Evolutionary conservation across 1,140 invertebrate species (phyloP).

Genomic region (Oedothorax gibbosus): DNA sequence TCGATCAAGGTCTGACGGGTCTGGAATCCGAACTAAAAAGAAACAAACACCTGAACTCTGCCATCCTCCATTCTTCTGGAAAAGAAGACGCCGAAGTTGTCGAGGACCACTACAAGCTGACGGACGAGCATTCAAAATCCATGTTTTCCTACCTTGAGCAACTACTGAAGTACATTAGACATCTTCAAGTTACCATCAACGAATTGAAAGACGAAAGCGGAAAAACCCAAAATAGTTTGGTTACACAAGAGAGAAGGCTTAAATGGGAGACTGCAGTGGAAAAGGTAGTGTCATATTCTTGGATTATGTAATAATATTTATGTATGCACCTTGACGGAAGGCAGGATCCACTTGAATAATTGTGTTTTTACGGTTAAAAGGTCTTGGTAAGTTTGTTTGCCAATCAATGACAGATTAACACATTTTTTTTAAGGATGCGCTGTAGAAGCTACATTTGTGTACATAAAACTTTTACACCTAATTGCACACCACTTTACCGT

Average conservation of each 20-base stretch:
- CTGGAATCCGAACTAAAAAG: slow-evolving; percentile 5
- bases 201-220: slow-evolving; percentile 15
- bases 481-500: no score
- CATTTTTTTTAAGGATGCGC: no score
- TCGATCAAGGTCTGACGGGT: slow-evolving; percentile 32
- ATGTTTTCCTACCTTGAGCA: slow-evolving; percentile 32
- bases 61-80: neutral
- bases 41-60: neutral
- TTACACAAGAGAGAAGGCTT: slow-evolving; percentile 1
- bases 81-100: slow-evolving; percentile 6
- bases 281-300: neutral
- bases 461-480: no score
- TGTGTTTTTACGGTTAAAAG: no score
- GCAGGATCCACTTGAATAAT: no score
- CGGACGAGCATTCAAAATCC: neutral
- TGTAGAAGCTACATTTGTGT: no score
- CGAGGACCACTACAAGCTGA: slow-evolving; percentile 3
- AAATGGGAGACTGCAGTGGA: slow-evolving; percentile 32
- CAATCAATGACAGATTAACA: no score
- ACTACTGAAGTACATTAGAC: slow-evolving; percentile 22
- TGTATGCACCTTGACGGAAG: no score
- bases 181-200: slow-evolving; percentile 1
- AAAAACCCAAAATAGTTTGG: neutral
- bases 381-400: no score
- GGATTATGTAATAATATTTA: no score